These are phyloP conservation scores for Andrena bicolor DNA, from an alignment of 2,888 invertebrate genomes.

Conservation along the genomic window DNA sequence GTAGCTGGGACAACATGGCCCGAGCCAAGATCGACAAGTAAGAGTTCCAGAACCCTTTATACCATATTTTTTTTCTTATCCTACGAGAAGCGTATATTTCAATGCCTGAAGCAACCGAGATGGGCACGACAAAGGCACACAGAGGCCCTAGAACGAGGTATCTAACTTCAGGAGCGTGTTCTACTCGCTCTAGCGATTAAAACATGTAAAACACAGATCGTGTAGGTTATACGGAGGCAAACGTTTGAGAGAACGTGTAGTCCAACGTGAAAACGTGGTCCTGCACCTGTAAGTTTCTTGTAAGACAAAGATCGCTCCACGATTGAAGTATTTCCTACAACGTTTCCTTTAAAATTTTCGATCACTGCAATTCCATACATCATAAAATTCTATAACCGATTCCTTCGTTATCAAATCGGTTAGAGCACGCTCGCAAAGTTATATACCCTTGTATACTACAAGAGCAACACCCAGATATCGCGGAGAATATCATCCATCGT, in stretches of 20 bases:
- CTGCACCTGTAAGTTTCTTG: too few relatives aligned
- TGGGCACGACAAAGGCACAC: neutral
- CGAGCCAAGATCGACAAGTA: constrained; percentile 75
- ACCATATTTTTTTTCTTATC: constrained; percentile 25
- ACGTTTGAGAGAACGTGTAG: neutral
- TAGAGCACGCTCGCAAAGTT: too few relatives aligned
- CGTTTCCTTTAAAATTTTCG: too few relatives aligned
- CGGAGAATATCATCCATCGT: neutral
- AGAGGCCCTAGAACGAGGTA: neutral
- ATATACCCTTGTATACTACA: too few relatives aligned
- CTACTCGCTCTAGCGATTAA: neutral
- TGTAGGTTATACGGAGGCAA: neutral
- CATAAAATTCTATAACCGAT: too few relatives aligned
- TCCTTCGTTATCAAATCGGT: too few relatives aligned
- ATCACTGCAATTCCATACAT: too few relatives aligned
- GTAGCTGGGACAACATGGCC: constrained; percentile 79
- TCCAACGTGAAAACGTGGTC: too few relatives aligned
- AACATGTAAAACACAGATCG: neutral
- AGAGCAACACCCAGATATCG: neutral
- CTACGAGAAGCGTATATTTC: constrained; percentile 10
- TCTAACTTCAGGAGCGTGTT: neutral
- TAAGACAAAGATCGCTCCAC: too few relatives aligned
- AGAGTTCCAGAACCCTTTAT: constrained; percentile 57
- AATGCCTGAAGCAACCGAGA: constrained; percentile 1
- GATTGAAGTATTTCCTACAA: too few relatives aligned